phyloP scores from a whole-genome alignment of 2,113 vertebrate species.

The Pteropus alecto region DNA sequence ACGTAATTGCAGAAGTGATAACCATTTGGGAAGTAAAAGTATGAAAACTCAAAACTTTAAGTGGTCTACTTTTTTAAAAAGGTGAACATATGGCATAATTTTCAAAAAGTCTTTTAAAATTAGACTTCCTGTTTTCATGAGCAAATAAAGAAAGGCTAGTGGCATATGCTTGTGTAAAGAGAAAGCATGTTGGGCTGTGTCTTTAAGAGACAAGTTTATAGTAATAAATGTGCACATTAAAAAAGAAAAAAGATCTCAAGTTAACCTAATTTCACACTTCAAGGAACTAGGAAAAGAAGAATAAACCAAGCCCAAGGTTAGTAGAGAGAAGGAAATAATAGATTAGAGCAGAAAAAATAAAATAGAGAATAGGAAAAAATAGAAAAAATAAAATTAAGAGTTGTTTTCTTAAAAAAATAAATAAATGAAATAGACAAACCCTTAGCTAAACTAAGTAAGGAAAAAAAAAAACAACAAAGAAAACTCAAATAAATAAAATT shows the following conservation, averaged over 20 bases:
- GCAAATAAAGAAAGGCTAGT: neutral
- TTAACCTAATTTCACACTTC: neutral
- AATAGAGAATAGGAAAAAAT: neutral
- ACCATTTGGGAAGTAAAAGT: neutral
- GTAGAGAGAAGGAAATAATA: neutral
- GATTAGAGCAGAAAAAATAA: neutral
- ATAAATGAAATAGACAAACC: neutral
- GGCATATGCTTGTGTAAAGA: neutral
- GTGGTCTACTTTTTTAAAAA: neutral
- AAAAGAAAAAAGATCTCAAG: neutral
- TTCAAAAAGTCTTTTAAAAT: neutral
- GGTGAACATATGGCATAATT: neutral
- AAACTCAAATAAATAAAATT: too few relatives aligned
- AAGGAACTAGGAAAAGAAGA: neutral
- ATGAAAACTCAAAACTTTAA: neutral
- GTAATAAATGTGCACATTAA: neutral
- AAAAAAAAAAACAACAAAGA: too few relatives aligned
- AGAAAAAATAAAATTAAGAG: neutral
- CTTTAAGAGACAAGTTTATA: neutral
- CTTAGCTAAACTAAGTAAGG: neutral
- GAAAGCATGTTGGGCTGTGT: neutral
- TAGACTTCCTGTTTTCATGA: neutral
- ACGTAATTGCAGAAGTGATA: neutral
- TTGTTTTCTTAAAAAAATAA: neutral
- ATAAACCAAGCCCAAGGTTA: neutral